Evolutionary conservation across 2,113 vertebrate species (phyloP), one percentile per base, ranked within the genome.

Genomic region (Antechinus stuartii): DNA sequence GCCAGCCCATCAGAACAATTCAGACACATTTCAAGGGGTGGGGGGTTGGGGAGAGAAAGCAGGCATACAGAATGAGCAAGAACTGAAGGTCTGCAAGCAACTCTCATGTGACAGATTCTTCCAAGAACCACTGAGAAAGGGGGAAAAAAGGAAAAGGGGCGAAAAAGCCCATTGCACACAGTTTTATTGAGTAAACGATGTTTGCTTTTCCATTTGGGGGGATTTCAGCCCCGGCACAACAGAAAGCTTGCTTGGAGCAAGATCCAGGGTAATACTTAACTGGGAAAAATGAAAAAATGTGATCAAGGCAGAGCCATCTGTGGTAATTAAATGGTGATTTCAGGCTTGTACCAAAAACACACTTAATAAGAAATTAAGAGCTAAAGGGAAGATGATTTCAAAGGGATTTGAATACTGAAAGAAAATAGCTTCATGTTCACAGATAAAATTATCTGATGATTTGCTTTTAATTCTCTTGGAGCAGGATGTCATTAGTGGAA

Each of bases 281-380:
- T 52, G 52, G 93, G 91, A 53, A 55, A 91, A 84, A 96, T 94
- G 54, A 55, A 92, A 91, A 96, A 95, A 90, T 92, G 35, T 46
- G 61, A 94, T 94, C 52, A 95, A 96, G 55, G 91, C 49, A 95
- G 92, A 95, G 93, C 52, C 84, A 91, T 96, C 90, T 97, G 89
- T 94, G 93, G 90, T 90, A 98, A 97, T 95, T 96, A 96, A 97
- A 95, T 91, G 52, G 95, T 96, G 95, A 96, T 14, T 96, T 93
- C 90, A 96, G 94, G 68, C 91, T 97, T 96, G 68, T 0, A 53
- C 52, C 91, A 91, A 93, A 95, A 97, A 95, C 93, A 95, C 8
- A 91, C 84, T 96, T 92, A 95, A 97, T 95, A 96, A 97, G 93
- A 98, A 98, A 97, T 96, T 93, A 95, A 95, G 94, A 95, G 96